Conservation (phyloP, 2,113 vertebrate genomes). For the Ammodytes marinus region DNA sequence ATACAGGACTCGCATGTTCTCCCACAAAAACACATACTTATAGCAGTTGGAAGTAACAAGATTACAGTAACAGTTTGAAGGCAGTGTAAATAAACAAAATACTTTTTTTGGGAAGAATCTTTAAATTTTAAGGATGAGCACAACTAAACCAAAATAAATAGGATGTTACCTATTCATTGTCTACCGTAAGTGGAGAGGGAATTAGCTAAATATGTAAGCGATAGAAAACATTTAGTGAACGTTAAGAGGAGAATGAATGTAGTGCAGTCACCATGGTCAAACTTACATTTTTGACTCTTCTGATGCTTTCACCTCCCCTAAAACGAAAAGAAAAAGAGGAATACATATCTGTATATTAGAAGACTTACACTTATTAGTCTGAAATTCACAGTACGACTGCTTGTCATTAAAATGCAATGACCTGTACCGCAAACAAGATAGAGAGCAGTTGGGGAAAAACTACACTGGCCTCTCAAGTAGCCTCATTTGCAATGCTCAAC, state of each 20-base stretch:
- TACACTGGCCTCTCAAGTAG: constrained; percentile 16
- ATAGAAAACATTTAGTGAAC: background rate
- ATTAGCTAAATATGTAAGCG: background rate
- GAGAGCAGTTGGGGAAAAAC: background rate
- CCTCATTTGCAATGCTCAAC: constrained; percentile 57
- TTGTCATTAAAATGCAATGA: background rate
- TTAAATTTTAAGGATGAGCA: background rate
- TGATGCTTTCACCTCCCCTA: constrained; percentile 91
- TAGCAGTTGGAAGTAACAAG: background rate
- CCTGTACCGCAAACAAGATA: constrained; percentile 3
- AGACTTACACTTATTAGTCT: background rate
- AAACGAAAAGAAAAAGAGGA: constrained; percentile 55
- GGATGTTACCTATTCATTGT: background rate
- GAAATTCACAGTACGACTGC: background rate
- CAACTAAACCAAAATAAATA: background rate
- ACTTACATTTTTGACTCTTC: constrained; percentile 98
- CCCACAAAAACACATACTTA: background rate
- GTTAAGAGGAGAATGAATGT: background rate
- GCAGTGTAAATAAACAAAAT: background rate
- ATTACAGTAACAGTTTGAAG: background rate
- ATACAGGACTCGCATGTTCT: constrained; percentile 10
- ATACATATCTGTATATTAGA: background rate
- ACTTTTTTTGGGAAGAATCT: background rate
- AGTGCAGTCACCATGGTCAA: background rate
- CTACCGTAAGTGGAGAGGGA: background rate